Conservation (phyloP, 2,888 invertebrate species). For the Acronicta alni region DNA sequence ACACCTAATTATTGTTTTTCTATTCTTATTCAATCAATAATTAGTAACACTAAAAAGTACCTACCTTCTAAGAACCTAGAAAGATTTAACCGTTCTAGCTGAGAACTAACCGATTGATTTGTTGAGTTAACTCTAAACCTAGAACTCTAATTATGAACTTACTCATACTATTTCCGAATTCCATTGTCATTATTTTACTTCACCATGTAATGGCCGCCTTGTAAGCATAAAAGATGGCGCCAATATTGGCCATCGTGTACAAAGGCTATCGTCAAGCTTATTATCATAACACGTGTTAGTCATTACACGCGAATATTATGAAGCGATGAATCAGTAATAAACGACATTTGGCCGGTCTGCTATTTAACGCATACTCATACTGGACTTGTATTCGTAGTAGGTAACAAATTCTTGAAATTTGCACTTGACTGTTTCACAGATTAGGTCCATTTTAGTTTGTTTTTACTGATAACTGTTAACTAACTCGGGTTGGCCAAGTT, state of each 20-base stretch:
- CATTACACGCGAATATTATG: conserved; percentile 15
- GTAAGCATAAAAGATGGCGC: not conserved
- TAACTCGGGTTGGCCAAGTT: not conserved
- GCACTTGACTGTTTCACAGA: conserved; percentile 16
- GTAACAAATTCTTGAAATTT: conserved; percentile 12
- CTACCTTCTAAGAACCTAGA: too few relatives aligned
- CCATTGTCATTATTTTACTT: too few relatives aligned
- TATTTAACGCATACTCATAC: not conserved
- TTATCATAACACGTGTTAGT: conserved; percentile 28
- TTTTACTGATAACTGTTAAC: conserved; percentile 1
- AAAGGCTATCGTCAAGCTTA: not conserved
- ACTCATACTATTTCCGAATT: too few relatives aligned
- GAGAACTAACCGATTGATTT: too few relatives aligned
- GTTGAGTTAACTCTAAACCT: too few relatives aligned
- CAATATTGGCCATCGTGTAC: conserved; percentile 1
- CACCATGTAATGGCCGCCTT: not conserved
- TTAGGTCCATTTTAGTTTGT: conserved; percentile 20
- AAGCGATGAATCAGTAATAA: conserved; percentile 33
- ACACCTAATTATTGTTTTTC: too few relatives aligned
- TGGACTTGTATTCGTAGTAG: not conserved
- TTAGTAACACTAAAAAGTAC: too few relatives aligned
- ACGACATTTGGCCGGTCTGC: conserved; percentile 7
- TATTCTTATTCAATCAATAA: too few relatives aligned
- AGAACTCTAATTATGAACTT: too few relatives aligned
- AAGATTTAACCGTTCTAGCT: too few relatives aligned